These are phyloP conservation scores for Lynx canadensis DNA, from an alignment of 2,113 vertebrate species.

Conservation along the genomic window DNA sequence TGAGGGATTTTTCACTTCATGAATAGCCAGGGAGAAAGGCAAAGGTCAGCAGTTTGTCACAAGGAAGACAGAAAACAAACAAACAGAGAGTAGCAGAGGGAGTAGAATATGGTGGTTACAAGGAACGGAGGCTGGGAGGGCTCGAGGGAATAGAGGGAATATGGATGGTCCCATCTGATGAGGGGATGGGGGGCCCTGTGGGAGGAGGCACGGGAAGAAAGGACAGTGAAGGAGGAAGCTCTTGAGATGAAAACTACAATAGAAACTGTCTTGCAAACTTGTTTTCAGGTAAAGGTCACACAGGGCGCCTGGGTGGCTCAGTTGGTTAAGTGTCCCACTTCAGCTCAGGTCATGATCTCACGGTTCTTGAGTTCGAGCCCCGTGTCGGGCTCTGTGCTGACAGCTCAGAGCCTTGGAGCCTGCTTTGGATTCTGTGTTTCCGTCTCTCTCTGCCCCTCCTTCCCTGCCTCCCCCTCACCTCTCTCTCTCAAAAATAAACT, in stretches of 20 bases:
- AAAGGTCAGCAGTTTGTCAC: background rate
- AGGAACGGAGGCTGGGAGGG: background rate
- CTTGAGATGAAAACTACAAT: background rate
- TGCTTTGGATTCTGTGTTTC: too few species aligned
- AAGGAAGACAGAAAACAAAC: background rate
- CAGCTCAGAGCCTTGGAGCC: too few species aligned
- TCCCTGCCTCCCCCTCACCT: too few species aligned
- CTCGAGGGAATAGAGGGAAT: too few species aligned
- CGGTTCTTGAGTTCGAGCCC: too few species aligned
- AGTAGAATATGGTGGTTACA: background rate
- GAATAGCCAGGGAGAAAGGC: background rate
- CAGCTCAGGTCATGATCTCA: too few species aligned
- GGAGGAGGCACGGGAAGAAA: background rate
- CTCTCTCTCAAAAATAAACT: too few species aligned
- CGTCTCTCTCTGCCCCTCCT: too few species aligned
- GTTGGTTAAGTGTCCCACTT: too few species aligned
- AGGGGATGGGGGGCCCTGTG: too few species aligned
- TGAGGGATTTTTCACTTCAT: background rate
- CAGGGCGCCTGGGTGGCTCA: background rate
- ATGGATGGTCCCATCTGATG: too few species aligned
- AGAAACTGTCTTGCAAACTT: background rate
- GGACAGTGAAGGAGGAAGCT: background rate
- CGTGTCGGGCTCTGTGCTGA: too few species aligned
- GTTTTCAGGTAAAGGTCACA: background rate
- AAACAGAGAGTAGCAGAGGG: background rate